Conservation (phyloP, 2,113 vertebrate genomes). For the Ochotona curzoniae region DNA sequence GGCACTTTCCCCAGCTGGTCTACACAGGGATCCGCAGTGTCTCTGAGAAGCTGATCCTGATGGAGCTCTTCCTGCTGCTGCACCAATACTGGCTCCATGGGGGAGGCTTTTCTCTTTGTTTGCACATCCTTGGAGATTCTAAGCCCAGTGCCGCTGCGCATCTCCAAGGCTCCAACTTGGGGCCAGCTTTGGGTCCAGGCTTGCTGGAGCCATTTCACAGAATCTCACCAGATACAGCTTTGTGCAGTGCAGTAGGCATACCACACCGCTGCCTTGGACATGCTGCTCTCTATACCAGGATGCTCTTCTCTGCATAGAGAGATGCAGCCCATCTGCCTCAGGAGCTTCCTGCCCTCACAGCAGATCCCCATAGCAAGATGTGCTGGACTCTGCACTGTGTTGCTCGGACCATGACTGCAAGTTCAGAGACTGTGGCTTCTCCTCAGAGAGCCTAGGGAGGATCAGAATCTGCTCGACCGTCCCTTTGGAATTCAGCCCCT, state of each 20-base stretch:
- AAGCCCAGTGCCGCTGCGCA: no score
- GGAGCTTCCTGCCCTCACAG: background rate
- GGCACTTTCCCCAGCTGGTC: background rate
- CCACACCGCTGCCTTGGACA: no score
- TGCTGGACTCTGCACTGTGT: fast-evolving
- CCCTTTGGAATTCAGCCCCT: background rate
- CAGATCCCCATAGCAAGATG: fast-evolving
- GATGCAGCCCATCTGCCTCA: background rate
- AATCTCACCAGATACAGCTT: background rate
- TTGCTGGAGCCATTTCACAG: no score
- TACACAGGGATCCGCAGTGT: background rate
- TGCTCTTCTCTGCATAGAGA: fast-evolving
- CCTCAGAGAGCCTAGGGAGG: background rate
- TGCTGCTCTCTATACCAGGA: background rate
- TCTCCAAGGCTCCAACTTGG: no score
- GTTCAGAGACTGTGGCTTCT: background rate
- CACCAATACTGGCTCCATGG: fast-evolving
- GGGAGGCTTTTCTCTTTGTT: background rate
- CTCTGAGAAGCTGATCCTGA: background rate
- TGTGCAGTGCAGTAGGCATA: fast-evolving
- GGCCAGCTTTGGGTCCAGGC: no score
- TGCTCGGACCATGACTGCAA: fast-evolving
- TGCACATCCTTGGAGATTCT: background rate
- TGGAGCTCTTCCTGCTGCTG: background rate
- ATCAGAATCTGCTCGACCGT: background rate